A percentile compares a stretch with the other conserved stretches of the same genome.
Conservation (phyloP, 2,888 invertebrate genomes). For the Pelosia muscerda region DNA sequence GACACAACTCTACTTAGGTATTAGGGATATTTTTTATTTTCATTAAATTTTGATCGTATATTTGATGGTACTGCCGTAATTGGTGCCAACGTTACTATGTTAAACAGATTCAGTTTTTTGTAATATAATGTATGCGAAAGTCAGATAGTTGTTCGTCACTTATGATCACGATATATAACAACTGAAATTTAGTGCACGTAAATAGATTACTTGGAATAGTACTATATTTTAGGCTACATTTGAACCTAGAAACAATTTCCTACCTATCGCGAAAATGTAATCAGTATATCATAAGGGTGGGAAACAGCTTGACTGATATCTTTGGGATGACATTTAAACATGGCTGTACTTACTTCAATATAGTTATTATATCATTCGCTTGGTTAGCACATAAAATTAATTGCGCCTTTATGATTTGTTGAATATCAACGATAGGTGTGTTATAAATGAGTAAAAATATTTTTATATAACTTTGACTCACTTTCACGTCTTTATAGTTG, state of each 20-base stretch:
- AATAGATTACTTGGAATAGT: neutral
- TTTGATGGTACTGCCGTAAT: neutral
- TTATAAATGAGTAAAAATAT: constrained; percentile 55
- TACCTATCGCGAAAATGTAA: no score
- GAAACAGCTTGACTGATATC: neutral
- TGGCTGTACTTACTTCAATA: constrained; percentile 25
- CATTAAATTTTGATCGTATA: constrained; percentile 11
- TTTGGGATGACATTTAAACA: neutral
- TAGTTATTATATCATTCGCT: constrained; percentile 58
- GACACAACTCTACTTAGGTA: constrained; percentile 12
- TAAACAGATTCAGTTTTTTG: no score
- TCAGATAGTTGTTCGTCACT: neutral
- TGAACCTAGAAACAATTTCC: no score
- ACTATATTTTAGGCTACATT: neutral
- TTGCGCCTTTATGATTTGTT: constrained; percentile 50
- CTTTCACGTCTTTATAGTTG: constrained; percentile 94
- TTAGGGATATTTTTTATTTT: constrained; percentile 32
- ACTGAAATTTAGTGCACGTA: neutral
- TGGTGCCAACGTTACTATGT: neutral
- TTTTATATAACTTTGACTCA: constrained; percentile 82
- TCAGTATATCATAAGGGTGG: no score
- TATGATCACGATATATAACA: neutral
- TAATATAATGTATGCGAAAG: neutral
- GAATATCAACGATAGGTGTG: constrained; percentile 51
- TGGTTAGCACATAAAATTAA: constrained; percentile 54